These are phyloP conservation scores for Etheostoma perlongum DNA, from an alignment of 2,797 vertebrate genomes.

Conservation along the genomic window DNA sequence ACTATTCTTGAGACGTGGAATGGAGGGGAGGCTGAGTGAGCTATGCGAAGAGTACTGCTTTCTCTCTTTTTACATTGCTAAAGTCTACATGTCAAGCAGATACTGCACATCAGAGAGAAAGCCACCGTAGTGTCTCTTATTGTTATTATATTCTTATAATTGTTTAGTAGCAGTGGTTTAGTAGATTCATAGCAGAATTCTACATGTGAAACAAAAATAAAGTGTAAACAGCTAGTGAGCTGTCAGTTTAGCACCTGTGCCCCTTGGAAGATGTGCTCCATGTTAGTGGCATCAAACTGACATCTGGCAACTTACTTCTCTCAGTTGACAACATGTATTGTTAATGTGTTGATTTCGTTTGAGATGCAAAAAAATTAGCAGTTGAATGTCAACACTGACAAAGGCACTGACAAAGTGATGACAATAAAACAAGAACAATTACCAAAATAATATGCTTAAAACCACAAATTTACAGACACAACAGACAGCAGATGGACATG, in stretches of 20 bases:
- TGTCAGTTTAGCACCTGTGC: conserved; percentile 3
- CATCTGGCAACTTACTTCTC: conserved; percentile 31
- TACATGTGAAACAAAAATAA: background rate
- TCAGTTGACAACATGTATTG: conserved; percentile 10
- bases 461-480: conserved; percentile 6
- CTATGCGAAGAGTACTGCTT: background rate
- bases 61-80: conserved; percentile 7
- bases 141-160: background rate
- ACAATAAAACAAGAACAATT: conserved; percentile 26
- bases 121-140: background rate
- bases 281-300: conserved; percentile 32
- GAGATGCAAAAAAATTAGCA: conserved; percentile 17
- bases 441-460: background rate
- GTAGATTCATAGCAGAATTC: background rate
- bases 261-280: background rate
- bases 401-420: conserved; percentile 10
- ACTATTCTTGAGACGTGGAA: background rate
- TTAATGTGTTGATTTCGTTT: conserved; percentile 19
- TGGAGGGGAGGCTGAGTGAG: background rate
- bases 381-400: conserved; percentile 18
- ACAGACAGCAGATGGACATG: conserved; percentile 1
- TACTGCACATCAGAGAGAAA: background rate
- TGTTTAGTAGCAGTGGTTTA: no score
- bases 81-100: conserved; percentile 2
- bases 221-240: no score